Evolutionary conservation across 2,113 vertebrate species (phyloP).

Genomic region (Cygnus atratus): DNA sequence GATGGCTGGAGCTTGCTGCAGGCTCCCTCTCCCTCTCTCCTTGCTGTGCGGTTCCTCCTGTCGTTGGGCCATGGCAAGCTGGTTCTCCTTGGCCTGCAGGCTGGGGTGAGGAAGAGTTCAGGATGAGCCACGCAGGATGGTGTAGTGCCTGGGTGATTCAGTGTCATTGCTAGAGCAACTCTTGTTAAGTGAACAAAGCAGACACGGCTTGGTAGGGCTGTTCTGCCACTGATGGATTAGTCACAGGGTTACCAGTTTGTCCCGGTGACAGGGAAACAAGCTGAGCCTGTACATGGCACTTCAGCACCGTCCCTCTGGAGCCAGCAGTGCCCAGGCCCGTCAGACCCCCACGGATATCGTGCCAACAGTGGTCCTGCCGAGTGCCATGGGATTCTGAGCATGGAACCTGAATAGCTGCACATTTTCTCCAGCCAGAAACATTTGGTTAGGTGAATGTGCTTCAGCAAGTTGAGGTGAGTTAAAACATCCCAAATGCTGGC

Average conservation of each 20-base stretch:
- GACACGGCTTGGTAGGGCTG: not conserved
- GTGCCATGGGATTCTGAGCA: not conserved
- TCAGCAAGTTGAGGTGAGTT: not conserved
- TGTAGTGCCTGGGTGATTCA: not conserved
- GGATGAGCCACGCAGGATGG: not conserved
- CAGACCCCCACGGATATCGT: fast-evolving
- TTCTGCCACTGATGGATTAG: fast-evolving
- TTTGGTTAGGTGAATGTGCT: fast-evolving
- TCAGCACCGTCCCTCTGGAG: not conserved
- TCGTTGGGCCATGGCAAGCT: fast-evolving
- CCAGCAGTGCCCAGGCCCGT: not conserved
- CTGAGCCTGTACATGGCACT: not conserved
- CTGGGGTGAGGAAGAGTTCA: not conserved
- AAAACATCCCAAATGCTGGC: not conserved
- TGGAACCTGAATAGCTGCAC: not conserved
- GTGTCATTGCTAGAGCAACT: not conserved
- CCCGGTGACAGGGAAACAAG: not conserved
- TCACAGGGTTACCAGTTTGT: not conserved
- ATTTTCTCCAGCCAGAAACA: not conserved
- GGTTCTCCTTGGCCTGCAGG: not conserved
- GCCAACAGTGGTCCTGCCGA: fast-evolving
- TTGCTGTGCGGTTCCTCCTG: fast-evolving
- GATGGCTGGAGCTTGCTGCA: not conserved
- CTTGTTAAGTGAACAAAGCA: not conserved
- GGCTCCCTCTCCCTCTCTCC: not conserved